Percentiles rank a stretch among this genome's conserved stretches.
These are phyloP conservation scores for Hymenochirus boettgeri DNA, from an alignment of 2,113 vertebrate species.

Conservation along the genomic window DNA sequence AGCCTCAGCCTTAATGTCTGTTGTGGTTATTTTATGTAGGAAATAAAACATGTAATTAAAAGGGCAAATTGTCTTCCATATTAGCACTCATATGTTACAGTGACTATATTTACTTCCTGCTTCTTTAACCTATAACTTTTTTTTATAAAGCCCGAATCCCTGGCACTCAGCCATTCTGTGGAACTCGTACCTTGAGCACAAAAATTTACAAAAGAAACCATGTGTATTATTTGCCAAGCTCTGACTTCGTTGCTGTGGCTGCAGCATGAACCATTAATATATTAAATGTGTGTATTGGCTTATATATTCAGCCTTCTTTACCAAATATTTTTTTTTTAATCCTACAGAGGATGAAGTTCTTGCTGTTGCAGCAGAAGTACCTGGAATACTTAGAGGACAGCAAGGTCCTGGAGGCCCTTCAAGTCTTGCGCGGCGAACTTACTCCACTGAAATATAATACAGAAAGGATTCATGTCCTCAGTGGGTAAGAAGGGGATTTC, in stretches of 20 bases:
- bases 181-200: too few species aligned
- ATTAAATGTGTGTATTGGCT: background rate
- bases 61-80: too few species aligned
- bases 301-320: background rate
- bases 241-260: background rate
- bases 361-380: constrained; percentile 97
- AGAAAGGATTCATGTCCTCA: constrained; percentile 90
- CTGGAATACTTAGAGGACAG: constrained; percentile 95
- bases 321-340: constrained; percentile 62
- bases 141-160: too few species aligned
- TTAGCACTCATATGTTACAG: too few species aligned
- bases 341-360: constrained; percentile 91
- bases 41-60: too few species aligned
- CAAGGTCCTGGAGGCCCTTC: constrained; percentile 93
- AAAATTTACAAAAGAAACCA: too few species aligned
- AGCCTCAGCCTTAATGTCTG: too few species aligned
- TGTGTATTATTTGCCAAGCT: too few species aligned
- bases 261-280: background rate
- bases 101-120: too few species aligned
- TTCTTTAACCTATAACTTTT: too few species aligned
- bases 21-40: too few species aligned
- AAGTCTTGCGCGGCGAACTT: constrained; percentile 87
- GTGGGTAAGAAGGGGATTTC: constrained; percentile 71
- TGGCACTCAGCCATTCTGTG: too few species aligned
- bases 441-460: constrained; percentile 95